phyloP scores from a whole-genome alignment of 2,888 invertebrate genomes.

The Iphiclides podalirius region DNA sequence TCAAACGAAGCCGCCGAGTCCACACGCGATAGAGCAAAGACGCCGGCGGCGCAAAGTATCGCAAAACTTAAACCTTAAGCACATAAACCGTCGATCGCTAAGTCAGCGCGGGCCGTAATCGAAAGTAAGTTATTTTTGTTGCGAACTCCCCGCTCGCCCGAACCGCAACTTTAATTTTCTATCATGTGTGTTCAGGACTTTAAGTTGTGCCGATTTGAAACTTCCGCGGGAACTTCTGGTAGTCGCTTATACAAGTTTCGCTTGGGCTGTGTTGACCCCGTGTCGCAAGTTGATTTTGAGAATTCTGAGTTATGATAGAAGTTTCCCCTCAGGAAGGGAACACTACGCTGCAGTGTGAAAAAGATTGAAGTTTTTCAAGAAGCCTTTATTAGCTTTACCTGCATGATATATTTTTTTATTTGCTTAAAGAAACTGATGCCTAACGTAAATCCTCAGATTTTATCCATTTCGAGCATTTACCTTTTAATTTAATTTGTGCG shows the following conservation, averaged over 20 bases:
- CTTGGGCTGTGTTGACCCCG: conserved; percentile 9
- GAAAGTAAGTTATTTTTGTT: conserved; percentile 16
- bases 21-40: too few relatives aligned
- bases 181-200: conserved; percentile 22
- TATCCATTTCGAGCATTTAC: too few relatives aligned
- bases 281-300: conserved; percentile 7
- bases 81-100: conserved; percentile 4
- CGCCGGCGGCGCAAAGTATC: not conserved
- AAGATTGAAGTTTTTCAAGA: too few relatives aligned
- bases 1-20: too few relatives aligned
- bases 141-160: conserved; percentile 8
- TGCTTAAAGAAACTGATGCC: too few relatives aligned
- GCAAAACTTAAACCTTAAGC: not conserved
- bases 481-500: too few relatives aligned
- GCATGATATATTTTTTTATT: too few relatives aligned
- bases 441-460: too few relatives aligned
- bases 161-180: conserved; percentile 17
- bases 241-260: conserved; percentile 18
- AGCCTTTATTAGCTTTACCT: too few relatives aligned
- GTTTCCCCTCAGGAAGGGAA: not conserved
- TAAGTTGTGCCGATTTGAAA: conserved; percentile 12
- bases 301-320: not conserved
- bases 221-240: conserved; percentile 12
- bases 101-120: conserved; percentile 2
- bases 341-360: too few relatives aligned